Evolutionary conservation across 2,888 invertebrate genomes (phyloP).

Genomic region (Limnephilus auricula): DNA sequence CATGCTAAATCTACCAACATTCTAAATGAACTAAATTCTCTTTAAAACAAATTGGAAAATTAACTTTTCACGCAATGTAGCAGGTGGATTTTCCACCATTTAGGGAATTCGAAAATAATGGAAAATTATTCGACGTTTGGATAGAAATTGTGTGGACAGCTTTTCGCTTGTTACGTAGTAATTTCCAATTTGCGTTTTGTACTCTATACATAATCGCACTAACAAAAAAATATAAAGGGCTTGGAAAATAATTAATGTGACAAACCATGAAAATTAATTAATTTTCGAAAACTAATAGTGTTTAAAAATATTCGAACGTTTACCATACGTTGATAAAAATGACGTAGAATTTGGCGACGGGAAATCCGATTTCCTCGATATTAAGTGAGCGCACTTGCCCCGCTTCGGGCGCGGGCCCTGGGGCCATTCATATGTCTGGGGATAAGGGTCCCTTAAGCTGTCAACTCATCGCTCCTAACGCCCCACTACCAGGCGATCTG

Average conservation of each 20-base stretch:
- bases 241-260: background rate
- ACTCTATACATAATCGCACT: background rate
- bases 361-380: conserved; percentile 36
- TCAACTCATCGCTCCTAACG: conserved; percentile 38
- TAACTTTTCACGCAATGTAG: background rate
- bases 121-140: background rate
- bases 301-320: too few species aligned
- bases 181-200: background rate
- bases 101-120: background rate
- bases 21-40: background rate
- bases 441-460: conserved; percentile 39
- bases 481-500: background rate
- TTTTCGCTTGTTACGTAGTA: background rate
- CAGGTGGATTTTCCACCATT: background rate
- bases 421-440: background rate
- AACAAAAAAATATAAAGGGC: background rate
- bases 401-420: background rate
- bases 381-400: conserved; percentile 35
- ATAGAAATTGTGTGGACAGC: too few species aligned
- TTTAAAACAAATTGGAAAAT: background rate
- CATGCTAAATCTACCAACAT: background rate
- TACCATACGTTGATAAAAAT: background rate
- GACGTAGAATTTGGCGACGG: background rate
- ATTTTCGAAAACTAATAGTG: background rate
- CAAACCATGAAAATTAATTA: background rate